Percentiles rank a stretch among this genome's conserved stretches.
phyloP scores from a whole-genome alignment of 92 coral and sea anemone genomes.

The Palythoa grandiflora region DNA sequence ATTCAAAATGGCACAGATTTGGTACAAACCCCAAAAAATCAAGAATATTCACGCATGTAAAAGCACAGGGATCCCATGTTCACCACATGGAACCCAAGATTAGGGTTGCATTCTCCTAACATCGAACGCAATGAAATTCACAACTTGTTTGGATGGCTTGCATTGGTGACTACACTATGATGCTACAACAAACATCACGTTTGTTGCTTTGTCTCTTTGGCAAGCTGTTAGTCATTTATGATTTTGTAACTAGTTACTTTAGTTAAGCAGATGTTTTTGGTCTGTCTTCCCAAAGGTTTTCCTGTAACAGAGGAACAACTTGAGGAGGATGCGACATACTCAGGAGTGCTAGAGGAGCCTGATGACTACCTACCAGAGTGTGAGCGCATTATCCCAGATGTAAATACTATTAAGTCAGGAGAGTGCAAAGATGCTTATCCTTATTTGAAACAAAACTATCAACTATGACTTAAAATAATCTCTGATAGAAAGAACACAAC shows the following conservation, averaged over 20 bases:
- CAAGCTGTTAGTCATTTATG: not conserved
- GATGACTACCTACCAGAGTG: conserved; percentile 47
- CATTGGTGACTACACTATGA: not conserved
- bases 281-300: not conserved
- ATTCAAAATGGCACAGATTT: no score
- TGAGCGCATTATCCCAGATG: conserved; percentile 33
- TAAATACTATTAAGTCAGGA: conserved; percentile 24
- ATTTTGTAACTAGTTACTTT: not conserved
- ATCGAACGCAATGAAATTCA: not conserved
- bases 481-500: not conserved
- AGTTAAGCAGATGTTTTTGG: not conserved
- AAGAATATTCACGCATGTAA: no score
- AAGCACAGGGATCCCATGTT: no score
- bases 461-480: not conserved
- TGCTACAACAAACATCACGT: not conserved
- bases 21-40: no score
- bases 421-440: conserved; percentile 43
- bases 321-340: conserved; percentile 36
- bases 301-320: conserved; percentile 32
- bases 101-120: no score
- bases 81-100: no score
- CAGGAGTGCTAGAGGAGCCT: conserved; percentile 32
- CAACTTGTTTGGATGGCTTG: not conserved
- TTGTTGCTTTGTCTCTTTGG: not conserved
- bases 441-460: conserved; percentile 33